Conservation (phyloP, 2,888 invertebrate genomes). For the Frankliniella intonsa region DNA sequence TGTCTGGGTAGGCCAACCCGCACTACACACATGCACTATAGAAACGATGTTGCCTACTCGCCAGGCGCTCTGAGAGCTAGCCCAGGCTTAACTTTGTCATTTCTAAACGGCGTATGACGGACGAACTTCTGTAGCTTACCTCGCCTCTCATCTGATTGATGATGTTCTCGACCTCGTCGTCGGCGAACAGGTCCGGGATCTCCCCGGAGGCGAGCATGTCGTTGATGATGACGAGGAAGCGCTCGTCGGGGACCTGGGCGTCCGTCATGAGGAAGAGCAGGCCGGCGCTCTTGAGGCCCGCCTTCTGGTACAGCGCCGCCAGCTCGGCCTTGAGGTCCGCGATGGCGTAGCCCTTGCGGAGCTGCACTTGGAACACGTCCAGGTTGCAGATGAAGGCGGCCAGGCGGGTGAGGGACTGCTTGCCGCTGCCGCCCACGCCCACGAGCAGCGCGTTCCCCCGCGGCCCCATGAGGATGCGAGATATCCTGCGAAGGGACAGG, state of each 20-base stretch:
- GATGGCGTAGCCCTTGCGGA: conserved; percentile 83
- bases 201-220: conserved; percentile 92
- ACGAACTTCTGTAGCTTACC: conserved; percentile 46
- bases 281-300: conserved; percentile 79
- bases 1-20: too few species aligned
- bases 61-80: too few species aligned
- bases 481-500: conserved; percentile 57
- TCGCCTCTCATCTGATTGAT: conserved; percentile 70
- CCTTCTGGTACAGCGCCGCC: conserved; percentile 74
- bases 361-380: conserved; percentile 88
- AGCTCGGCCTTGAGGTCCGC: conserved; percentile 66
- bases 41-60: too few species aligned
- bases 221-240: conserved; percentile 86
- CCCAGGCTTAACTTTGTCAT: too few species aligned
- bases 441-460: conserved; percentile 87
- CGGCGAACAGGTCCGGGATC: conserved; percentile 82
- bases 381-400: conserved; percentile 85
- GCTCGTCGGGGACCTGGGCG: conserved; percentile 86
- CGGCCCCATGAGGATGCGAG: conserved; percentile 85
- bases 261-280: conserved; percentile 90
- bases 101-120: too few species aligned
- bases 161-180: conserved; percentile 86
- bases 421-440: conserved; percentile 93
- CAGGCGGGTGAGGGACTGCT: conserved; percentile 83
- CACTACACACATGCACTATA: too few species aligned